Percentiles rank a stretch among this genome's conserved stretches.
Conservation (phyloP, 2,888 invertebrate genomes). For the Drosophila nigricruria region DNA sequence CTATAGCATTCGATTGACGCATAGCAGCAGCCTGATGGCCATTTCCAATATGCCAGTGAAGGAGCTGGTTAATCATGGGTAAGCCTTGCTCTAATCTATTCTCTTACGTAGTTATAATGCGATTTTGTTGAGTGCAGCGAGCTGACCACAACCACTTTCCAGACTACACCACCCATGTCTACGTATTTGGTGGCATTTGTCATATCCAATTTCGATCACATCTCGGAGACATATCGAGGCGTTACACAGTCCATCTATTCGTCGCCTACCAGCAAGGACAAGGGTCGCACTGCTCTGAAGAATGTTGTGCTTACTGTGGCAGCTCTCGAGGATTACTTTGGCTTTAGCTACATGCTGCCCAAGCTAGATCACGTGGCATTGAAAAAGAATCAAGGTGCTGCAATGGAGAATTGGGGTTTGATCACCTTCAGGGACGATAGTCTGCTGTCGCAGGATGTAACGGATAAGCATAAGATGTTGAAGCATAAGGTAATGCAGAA, state of each 20-base stretch:
- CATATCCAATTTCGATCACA: slow-evolving; percentile 87
- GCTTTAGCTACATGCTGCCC: slow-evolving; percentile 90
- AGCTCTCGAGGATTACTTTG: slow-evolving; percentile 89
- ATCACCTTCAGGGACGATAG: slow-evolving; percentile 87
- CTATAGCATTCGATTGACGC: slow-evolving; percentile 88
- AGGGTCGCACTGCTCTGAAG: slow-evolving; percentile 73
- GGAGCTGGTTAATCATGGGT: slow-evolving; percentile 61
- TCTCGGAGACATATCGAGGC: slow-evolving; percentile 82
- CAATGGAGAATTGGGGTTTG: slow-evolving; percentile 98
- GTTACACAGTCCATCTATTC: slow-evolving; percentile 83
- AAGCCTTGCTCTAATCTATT: slow-evolving; percentile 3
- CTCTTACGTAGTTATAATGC: slow-evolving; percentile 4
- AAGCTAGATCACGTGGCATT: slow-evolving; percentile 96
- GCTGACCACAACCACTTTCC: slow-evolving; percentile 85
- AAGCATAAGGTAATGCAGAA: slow-evolving; percentile 86
- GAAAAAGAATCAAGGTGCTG: slow-evolving; percentile 92
- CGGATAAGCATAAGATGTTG: slow-evolving; percentile 83
- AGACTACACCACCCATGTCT: slow-evolving; percentile 89
- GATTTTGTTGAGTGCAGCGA: slow-evolving; percentile 42
- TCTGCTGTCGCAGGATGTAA: slow-evolving; percentile 81
- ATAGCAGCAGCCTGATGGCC: slow-evolving; percentile 84
- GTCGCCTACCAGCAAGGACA: slow-evolving; percentile 63
- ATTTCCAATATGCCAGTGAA: slow-evolving; percentile 84
- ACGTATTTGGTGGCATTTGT: slow-evolving; percentile 94
- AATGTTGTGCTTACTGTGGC: slow-evolving; percentile 76